A percentile compares a stretch with the other conserved stretches of the same genome.
Evolutionary conservation across 2,888 invertebrate species (phyloP).

Genomic region (Tetragnatha montana): DNA sequence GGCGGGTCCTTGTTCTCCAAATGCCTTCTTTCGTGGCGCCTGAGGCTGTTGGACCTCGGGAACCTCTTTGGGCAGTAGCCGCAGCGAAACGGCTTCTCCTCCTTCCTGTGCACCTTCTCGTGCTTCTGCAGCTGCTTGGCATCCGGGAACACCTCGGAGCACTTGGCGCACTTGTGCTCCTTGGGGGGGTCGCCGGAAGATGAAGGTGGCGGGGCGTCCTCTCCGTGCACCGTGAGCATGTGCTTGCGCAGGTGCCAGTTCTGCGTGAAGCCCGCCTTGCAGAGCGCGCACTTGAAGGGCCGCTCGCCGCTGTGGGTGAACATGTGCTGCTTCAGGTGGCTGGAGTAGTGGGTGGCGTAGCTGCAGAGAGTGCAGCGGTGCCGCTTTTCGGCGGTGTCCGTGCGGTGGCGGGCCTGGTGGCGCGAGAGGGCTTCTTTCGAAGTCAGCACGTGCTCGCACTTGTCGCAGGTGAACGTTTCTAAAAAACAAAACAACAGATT

Average conservation of each 20-base stretch:
- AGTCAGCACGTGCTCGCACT: slow-evolving; percentile 54
- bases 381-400: slow-evolving; percentile 33
- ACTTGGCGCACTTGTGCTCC: slow-evolving; percentile 27
- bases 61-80: slow-evolving; percentile 47
- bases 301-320: slow-evolving; percentile 65
- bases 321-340: slow-evolving; percentile 57
- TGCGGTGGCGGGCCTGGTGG: slow-evolving; percentile 45
- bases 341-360: slow-evolving; percentile 65
- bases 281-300: slow-evolving; percentile 51
- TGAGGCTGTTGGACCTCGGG: neutral
- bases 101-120: slow-evolving; percentile 31
- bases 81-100: slow-evolving; percentile 48
- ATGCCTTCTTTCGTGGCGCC: slow-evolving; percentile 56
- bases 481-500: neutral
- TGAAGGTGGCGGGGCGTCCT: too few species aligned
- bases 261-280: slow-evolving; percentile 59
- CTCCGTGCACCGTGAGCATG: slow-evolving; percentile 14
- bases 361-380: slow-evolving; percentile 52
- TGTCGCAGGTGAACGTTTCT: slow-evolving; percentile 44
- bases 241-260: slow-evolving; percentile 58
- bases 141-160: slow-evolving; percentile 25
- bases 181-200: slow-evolving; percentile 37
- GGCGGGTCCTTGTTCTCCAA: neutral
- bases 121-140: slow-evolving; percentile 34
- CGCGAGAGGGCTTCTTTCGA: slow-evolving; percentile 26